Evolutionary conservation across 2,888 invertebrate species (phyloP).

Genomic region (Nemapogon koenigi): DNA sequence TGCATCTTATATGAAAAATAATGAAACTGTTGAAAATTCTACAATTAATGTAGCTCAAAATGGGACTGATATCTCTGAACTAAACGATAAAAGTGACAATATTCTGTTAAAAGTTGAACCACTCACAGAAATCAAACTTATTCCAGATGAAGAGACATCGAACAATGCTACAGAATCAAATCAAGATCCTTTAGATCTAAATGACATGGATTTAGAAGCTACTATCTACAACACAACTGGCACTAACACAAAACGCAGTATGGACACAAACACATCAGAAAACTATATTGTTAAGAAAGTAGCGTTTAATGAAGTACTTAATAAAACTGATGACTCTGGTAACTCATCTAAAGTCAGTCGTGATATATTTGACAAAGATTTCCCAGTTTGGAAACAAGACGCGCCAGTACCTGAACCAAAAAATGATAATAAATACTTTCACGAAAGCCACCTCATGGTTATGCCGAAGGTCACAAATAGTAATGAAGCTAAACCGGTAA

Average conservation of each 20-base stretch:
- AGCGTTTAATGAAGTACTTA: not conserved
- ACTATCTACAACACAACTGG: not conserved
- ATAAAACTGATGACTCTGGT: not conserved
- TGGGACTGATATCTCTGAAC: too few species aligned
- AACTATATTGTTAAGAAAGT: too few species aligned
- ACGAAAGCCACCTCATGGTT: constrained; percentile 27
- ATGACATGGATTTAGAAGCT: not conserved
- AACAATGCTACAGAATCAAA: constrained; percentile 24
- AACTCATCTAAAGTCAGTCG: constrained; percentile 17
- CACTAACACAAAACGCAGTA: not conserved
- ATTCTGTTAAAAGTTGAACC: too few species aligned
- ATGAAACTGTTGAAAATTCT: too few species aligned
- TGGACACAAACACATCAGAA: not conserved
- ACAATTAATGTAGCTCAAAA: not conserved
- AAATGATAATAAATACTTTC: constrained; percentile 1
- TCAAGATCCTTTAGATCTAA: not conserved
- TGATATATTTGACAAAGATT: constrained; percentile 30
- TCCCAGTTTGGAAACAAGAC: constrained; percentile 32
- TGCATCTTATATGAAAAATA: not conserved
- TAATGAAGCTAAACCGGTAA: constrained; percentile 23
- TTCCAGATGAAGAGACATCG: too few species aligned
- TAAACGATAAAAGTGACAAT: too few species aligned
- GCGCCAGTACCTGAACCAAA: constrained; percentile 17
- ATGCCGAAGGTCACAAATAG: constrained; percentile 25
- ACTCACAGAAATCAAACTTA: too few species aligned